These are phyloP conservation scores for Apodemus speciosus DNA, from an alignment of 2,113 vertebrate species.

Conservation along the genomic window DNA sequence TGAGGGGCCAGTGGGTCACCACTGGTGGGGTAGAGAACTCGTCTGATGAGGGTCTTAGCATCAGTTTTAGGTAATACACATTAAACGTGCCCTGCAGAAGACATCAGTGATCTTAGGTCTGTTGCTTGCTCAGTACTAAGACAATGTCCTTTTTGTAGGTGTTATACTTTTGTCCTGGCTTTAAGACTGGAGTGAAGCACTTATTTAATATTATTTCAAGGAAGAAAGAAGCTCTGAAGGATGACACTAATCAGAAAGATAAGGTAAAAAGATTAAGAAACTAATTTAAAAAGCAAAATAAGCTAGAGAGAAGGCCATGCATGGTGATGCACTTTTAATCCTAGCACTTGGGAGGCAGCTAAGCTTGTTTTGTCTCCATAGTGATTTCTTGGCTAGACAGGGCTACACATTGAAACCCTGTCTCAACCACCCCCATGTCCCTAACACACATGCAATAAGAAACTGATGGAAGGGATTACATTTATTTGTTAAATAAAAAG, in stretches of 20 bases:
- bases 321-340: not conserved
- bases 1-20: not conserved
- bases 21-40: not conserved
- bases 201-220: slow-evolving; percentile 90
- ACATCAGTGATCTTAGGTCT: slow-evolving; percentile 13
- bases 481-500: slow-evolving; percentile 44
- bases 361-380: not conserved
- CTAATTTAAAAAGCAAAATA: slow-evolving; percentile 10
- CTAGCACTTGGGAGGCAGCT: not conserved
- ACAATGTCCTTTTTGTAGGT: slow-evolving; percentile 86
- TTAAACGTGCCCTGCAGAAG: slow-evolving; percentile 31
- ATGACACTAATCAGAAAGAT: slow-evolving; percentile 87
- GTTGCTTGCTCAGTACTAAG: slow-evolving; percentile 39
- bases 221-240: slow-evolving; percentile 88
- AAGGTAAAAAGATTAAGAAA: slow-evolving; percentile 86
- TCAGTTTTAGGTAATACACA: slow-evolving; percentile 26
- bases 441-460: not conserved
- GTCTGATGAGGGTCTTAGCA: not conserved
- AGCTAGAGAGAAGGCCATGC: not conserved
- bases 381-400: not conserved
- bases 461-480: not conserved
- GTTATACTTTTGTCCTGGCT: slow-evolving; percentile 96
- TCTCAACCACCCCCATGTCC: not conserved
- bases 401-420: not conserved
- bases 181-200: slow-evolving; percentile 94